Evolutionary conservation across 1,140 invertebrate species (phyloP).

Genomic region (Phymorhynchus buccinoides): DNA sequence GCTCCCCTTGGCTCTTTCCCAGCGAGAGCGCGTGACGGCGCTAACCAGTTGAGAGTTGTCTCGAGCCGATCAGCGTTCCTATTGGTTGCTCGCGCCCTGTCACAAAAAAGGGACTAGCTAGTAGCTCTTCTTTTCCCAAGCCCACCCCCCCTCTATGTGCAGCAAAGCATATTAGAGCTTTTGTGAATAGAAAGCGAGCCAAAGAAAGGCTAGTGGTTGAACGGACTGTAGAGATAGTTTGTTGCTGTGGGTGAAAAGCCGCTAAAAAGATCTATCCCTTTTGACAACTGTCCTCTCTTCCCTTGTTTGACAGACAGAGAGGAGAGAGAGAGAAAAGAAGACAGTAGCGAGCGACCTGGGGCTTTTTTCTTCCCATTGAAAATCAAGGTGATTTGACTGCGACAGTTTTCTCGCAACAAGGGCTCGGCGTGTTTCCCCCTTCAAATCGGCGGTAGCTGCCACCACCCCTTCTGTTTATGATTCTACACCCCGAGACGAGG

Average conservation of each 20-base stretch:
- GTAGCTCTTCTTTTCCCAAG: too few relatives aligned
- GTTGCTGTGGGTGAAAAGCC: neutral
- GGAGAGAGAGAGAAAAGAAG: slow-evolving; percentile 1
- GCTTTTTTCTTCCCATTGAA: neutral
- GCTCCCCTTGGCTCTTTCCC: neutral
- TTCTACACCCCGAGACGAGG: too few relatives aligned
- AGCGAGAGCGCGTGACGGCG: neutral
- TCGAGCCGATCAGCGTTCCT: neutral
- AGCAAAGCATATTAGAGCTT: slow-evolving; percentile 2
- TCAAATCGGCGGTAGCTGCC: too few relatives aligned
- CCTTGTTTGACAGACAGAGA: neutral
- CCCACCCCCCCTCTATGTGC: neutral
- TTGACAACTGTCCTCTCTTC: neutral
- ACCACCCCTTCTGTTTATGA: too few relatives aligned
- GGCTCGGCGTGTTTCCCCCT: too few relatives aligned
- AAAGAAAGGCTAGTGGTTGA: neutral
- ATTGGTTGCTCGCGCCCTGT: neutral
- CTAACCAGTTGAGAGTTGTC: slow-evolving; percentile 2
- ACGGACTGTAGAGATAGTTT: neutral
- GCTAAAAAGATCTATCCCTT: slow-evolving; percentile 11
- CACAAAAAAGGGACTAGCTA: neutral
- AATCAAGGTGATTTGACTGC: neutral
- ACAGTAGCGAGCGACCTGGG: neutral
- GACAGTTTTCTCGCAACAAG: too few relatives aligned
- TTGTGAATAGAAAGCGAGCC: neutral